Evolutionary conservation across 2,797 vertebrate species (phyloP).

Genomic region (Kryptopterus vitreolus): DNA sequence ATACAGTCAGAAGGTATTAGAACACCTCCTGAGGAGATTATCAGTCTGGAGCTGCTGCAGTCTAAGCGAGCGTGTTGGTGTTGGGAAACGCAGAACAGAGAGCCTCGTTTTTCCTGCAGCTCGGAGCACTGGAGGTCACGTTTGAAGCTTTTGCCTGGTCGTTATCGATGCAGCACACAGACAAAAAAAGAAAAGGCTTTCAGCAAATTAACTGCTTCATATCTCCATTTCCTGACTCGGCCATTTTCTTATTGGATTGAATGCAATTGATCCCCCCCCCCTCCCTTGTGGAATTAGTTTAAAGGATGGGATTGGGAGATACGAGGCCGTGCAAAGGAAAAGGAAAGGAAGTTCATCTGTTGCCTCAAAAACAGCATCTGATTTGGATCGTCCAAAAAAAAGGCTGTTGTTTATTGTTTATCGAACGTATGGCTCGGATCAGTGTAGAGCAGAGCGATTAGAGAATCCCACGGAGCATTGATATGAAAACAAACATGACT

Average conservation of each 20-base stretch:
- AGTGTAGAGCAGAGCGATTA: not conserved
- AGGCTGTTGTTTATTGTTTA: not conserved
- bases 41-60: not conserved
- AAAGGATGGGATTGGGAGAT: not conserved
- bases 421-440: not conserved
- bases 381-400: not conserved
- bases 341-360: not conserved
- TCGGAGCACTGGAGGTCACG: not conserved
- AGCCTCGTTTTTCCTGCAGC: not conserved
- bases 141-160: not conserved
- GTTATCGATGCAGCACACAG: not conserved
- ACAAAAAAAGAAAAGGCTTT: not conserved
- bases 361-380: not conserved
- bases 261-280: conserved; percentile 1
- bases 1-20: not conserved
- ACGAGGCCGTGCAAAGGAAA: too few species aligned
- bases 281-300: conserved; percentile 3
- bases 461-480: too few species aligned
- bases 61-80: not conserved
- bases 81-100: not conserved
- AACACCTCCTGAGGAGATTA: not conserved
- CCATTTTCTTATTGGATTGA: conserved; percentile 10
- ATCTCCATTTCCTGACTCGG: conserved; percentile 15
- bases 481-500: too few species aligned
- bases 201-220: conserved; percentile 22